These are phyloP conservation scores for Gorsachius goisagi DNA, from an alignment of 2,113 vertebrate genomes.

Conservation along the genomic window DNA sequence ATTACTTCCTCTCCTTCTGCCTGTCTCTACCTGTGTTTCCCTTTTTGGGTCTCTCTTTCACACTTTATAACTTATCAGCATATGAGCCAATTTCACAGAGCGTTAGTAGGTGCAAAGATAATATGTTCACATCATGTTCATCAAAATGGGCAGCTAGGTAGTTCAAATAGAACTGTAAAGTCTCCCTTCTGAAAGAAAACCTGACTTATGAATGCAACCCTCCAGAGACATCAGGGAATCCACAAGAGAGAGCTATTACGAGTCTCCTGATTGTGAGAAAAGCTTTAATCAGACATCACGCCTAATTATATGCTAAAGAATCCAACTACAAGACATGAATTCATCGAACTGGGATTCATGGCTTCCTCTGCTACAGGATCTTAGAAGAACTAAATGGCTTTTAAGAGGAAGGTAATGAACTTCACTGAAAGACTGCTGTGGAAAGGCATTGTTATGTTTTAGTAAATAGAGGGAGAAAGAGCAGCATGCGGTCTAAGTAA, in stretches of 20 bases:
- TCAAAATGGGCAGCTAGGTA: neutral
- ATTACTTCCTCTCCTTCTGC: neutral
- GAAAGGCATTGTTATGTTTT: neutral
- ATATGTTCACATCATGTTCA: neutral
- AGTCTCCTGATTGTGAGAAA: neutral
- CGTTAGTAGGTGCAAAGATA: neutral
- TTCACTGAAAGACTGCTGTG: neutral
- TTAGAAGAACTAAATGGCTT: neutral
- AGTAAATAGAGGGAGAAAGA: neutral
- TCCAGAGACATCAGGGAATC: neutral
- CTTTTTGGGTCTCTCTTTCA: neutral
- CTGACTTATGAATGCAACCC: neutral
- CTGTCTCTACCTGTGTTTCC: neutral
- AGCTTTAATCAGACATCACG: slow-evolving; percentile 13
- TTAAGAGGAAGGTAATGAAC: neutral
- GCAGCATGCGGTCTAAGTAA: neutral
- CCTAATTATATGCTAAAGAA: slow-evolving; percentile 15
- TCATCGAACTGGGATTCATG: neutral
- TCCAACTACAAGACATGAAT: slow-evolving; percentile 32
- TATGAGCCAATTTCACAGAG: neutral
- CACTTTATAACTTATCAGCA: neutral
- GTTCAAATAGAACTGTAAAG: neutral
- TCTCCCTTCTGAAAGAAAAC: neutral
- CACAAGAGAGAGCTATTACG: neutral
- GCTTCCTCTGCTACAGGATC: neutral